These are phyloP conservation scores for Spinus olivaceus DNA, from an alignment of 2,797 vertebrate species.

Conservation along the genomic window DNA sequence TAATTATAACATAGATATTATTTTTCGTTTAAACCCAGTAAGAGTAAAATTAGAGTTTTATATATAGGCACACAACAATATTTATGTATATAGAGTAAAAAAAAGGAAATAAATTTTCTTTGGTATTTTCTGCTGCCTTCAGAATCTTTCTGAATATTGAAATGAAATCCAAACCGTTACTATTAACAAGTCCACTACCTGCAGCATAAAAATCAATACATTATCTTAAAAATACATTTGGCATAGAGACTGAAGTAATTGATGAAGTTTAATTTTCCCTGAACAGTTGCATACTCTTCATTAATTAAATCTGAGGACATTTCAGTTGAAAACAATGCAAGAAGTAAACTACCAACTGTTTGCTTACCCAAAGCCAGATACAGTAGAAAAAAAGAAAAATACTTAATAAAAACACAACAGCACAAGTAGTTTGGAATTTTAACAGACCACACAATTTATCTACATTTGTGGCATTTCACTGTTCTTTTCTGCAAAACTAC, in stretches of 20 bases:
- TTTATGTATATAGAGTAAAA: not conserved
- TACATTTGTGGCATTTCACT: not conserved
- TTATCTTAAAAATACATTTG: not conserved
- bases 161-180: not conserved
- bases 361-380: not conserved
- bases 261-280: not conserved
- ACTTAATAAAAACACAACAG: not conserved
- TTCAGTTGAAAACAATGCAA: not conserved
- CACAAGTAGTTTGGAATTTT: not conserved
- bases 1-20: not conserved
- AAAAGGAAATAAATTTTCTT: accelerated
- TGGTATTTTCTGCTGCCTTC: not conserved
- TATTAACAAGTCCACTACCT: not conserved
- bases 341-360: not conserved
- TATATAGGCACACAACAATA: not conserved
- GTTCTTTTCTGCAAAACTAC: not conserved
- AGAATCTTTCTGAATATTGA: not conserved
- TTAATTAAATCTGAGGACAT: not conserved
- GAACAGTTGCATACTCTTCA: not conserved
- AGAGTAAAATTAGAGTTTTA: not conserved
- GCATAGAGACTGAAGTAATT: not conserved
- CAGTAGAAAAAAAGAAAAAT: not conserved
- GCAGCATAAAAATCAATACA: not conserved
- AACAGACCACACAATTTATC: not conserved
- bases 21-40: not conserved